Evolutionary conservation across 2,888 invertebrate species (phyloP).

Genomic region (Alloscopus bannaensis): DNA sequence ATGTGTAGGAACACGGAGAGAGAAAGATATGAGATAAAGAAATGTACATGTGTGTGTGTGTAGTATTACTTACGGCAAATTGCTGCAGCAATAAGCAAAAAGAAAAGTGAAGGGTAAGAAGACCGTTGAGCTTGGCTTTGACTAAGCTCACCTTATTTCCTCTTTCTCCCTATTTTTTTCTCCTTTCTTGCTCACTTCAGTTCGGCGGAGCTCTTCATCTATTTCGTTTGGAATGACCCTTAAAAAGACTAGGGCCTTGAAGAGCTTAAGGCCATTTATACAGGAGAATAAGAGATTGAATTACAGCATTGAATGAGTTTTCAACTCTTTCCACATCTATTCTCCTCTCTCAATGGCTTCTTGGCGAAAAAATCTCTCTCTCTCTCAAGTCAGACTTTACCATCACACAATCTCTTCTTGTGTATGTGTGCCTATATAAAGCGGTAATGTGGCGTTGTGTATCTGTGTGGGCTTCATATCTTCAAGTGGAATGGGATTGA

Average conservation of each 20-base stretch:
- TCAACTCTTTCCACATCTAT: conserved; percentile 63
- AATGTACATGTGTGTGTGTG: not conserved
- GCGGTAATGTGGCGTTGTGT: no score
- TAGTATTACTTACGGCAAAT: conserved; percentile 64
- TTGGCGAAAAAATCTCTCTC: conserved; percentile 35
- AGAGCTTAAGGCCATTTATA: conserved; percentile 65
- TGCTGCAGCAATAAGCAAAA: conserved; percentile 57
- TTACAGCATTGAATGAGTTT: conserved; percentile 64
- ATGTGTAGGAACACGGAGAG: not conserved
- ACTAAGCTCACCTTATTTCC: conserved; percentile 58
- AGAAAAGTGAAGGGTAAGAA: conserved; percentile 49
- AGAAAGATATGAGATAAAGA: not conserved
- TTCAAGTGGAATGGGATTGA: conserved; percentile 58
- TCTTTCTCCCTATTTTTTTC: conserved; percentile 25
- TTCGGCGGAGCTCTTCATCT: conserved; percentile 46
- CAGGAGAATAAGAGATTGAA: conserved; percentile 62
- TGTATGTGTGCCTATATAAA: no score
- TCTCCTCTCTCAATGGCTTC: conserved; percentile 38
- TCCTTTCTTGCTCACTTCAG: conserved; percentile 8
- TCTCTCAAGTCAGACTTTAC: no score
- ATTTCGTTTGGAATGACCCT: conserved; percentile 64
- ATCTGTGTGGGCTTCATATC: not conserved
- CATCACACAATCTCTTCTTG: no score
- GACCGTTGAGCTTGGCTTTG: conserved; percentile 49
- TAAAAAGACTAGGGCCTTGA: conserved; percentile 55